phyloP scores from a whole-genome alignment of 2,797 vertebrate genomes.

The Bothrops alternatus region DNA sequence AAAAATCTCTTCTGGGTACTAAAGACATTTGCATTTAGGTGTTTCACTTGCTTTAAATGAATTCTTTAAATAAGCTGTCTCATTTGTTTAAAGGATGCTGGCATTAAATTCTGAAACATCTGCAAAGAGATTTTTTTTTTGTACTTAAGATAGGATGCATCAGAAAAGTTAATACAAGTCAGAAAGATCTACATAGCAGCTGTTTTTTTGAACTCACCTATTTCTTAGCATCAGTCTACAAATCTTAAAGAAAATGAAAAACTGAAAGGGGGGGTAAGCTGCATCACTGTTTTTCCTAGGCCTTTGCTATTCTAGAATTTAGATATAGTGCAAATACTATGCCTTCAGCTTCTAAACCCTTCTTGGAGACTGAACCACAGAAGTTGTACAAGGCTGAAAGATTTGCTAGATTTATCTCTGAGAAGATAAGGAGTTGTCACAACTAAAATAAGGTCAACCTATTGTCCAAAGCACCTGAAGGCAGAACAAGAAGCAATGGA shows the following conservation, averaged over 20 bases:
- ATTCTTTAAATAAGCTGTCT: constrained; percentile 16
- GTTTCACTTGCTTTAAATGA: constrained; percentile 11
- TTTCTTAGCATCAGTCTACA: constrained; percentile 11
- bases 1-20: background rate
- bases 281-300: background rate
- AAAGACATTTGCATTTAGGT: background rate
- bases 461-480: background rate
- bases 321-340: background rate
- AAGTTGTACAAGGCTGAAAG: background rate
- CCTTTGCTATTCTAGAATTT: background rate
- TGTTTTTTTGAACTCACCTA: constrained; percentile 3
- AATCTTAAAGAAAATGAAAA: background rate
- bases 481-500: background rate
- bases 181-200: constrained; percentile 24
- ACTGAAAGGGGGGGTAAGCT: background rate
- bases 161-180: constrained; percentile 7
- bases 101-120: constrained; percentile 30
- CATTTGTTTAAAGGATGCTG: constrained; percentile 20
- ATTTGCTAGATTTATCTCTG: background rate
- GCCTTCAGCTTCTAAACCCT: background rate
- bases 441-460: background rate
- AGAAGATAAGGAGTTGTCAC: background rate
- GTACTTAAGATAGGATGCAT: constrained; percentile 21
- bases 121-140: constrained; percentile 15
- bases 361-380: background rate